These are phyloP conservation scores for Heterochromis multidens DNA, from an alignment of 2,113 vertebrate genomes.

Conservation along the genomic window DNA sequence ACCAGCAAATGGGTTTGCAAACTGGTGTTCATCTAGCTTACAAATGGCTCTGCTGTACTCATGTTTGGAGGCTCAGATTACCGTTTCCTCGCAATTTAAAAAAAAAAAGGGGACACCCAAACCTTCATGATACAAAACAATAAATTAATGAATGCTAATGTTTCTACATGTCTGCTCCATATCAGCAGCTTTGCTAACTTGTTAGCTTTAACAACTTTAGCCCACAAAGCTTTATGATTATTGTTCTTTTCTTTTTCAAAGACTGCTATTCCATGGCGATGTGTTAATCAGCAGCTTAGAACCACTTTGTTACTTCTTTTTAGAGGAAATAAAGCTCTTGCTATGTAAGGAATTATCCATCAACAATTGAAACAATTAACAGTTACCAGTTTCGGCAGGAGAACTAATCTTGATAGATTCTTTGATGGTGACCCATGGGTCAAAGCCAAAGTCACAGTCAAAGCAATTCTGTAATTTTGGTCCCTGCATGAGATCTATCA, in stretches of 20 bases:
- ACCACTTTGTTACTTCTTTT: neutral
- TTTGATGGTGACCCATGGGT: neutral
- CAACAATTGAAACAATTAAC: neutral
- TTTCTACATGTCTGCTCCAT: neutral
- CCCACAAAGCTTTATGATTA: neutral
- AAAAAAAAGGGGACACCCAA: neutral
- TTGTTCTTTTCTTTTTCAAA: neutral
- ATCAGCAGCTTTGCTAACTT: neutral
- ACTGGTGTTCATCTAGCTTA: neutral
- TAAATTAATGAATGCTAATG: neutral
- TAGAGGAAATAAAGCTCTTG: neutral
- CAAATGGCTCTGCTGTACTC: neutral
- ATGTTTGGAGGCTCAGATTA: neutral
- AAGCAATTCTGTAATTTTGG: constrained; percentile 7
- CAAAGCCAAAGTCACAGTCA: neutral
- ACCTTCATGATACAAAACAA: neutral
- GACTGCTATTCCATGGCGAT: neutral
- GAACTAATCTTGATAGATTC: neutral
- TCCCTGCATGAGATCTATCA: neutral
- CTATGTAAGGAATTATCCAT: neutral
- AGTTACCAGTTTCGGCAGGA: neutral
- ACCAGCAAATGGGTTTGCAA: neutral
- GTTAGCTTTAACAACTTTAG: neutral
- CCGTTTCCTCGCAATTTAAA: neutral
- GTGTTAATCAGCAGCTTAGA: neutral